Percentiles rank a stretch among this genome's conserved stretches.
These are phyloP conservation scores for Drosophila neutralis DNA, from an alignment of 2,888 invertebrate species.

Conservation along the genomic window DNA sequence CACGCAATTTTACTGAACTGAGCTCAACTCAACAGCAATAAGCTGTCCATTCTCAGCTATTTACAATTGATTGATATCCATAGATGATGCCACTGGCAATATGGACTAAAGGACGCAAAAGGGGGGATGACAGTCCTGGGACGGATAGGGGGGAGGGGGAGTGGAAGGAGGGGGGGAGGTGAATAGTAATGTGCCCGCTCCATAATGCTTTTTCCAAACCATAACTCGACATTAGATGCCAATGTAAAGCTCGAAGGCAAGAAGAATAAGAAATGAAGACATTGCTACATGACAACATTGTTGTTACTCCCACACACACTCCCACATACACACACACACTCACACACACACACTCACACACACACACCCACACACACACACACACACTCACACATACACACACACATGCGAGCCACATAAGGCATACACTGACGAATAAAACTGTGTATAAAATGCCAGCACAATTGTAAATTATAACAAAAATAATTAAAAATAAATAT, in stretches of 20 bases:
- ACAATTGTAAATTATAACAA: background rate
- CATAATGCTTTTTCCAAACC: slow-evolving; percentile 15
- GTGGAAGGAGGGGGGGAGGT: background rate
- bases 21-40: background rate
- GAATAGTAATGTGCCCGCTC: background rate
- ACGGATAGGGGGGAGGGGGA: background rate
- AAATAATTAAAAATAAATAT: background rate
- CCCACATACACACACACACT: too few relatives aligned
- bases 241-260: slow-evolving; percentile 26
- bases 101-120: background rate
- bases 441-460: background rate
- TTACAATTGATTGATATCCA: slow-evolving; percentile 65
- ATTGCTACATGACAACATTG: slow-evolving; percentile 68
- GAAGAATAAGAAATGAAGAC: slow-evolving; percentile 51
- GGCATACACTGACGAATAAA: background rate
- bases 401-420: background rate
- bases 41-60: slow-evolving; percentile 47
- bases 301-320: slow-evolving; percentile 34
- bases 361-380: slow-evolving; percentile 8
- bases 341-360: slow-evolving; percentile 4
- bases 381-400: slow-evolving; percentile 17
- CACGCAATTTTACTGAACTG: background rate
- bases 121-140: background rate
- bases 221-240: slow-evolving; percentile 26
- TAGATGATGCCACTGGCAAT: slow-evolving; percentile 5